Conservation (phyloP, 2,888 invertebrate genomes). For the Tenthredo scrophulariae region DNA sequence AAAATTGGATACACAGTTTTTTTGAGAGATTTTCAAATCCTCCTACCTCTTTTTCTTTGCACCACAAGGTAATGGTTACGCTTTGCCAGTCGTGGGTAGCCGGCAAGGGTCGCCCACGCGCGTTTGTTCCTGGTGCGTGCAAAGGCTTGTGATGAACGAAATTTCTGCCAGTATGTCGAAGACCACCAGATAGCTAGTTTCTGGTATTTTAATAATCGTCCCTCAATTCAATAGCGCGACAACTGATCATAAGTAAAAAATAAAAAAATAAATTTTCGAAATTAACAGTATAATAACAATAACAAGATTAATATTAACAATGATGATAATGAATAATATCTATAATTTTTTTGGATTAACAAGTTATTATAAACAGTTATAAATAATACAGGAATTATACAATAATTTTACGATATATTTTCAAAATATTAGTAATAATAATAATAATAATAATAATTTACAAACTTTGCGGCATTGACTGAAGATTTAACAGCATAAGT, state of each 20-base stretch:
- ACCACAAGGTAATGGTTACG: constrained; percentile 18
- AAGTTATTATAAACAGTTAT: not conserved
- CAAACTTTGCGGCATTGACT: not conserved
- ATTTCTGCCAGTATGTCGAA: constrained; percentile 35
- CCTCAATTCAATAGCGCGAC: not conserved
- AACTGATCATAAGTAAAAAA: not conserved
- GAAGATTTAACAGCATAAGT: not conserved
- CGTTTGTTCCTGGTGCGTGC: constrained; percentile 10
- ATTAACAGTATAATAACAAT: not conserved
- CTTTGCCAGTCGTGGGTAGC: constrained; percentile 15
- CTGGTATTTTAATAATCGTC: constrained; percentile 22
- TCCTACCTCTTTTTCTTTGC: not conserved
- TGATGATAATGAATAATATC: not conserved
- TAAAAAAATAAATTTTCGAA: not conserved
- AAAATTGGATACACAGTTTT: not conserved
- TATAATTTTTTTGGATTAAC: not conserved
- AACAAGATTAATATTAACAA: not conserved
- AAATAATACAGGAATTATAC: not conserved
- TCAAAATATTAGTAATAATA: not conserved
- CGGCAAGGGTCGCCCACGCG: constrained; percentile 46
- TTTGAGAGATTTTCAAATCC: not conserved
- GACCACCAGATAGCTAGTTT: constrained; percentile 43
- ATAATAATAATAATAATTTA: not conserved
- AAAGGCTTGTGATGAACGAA: constrained; percentile 6
- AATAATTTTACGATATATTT: not conserved